Percentiles rank a stretch among this genome's conserved stretches.
phyloP scores from a whole-genome alignment of 2,888 invertebrate species.

The Lasiommata megera region DNA sequence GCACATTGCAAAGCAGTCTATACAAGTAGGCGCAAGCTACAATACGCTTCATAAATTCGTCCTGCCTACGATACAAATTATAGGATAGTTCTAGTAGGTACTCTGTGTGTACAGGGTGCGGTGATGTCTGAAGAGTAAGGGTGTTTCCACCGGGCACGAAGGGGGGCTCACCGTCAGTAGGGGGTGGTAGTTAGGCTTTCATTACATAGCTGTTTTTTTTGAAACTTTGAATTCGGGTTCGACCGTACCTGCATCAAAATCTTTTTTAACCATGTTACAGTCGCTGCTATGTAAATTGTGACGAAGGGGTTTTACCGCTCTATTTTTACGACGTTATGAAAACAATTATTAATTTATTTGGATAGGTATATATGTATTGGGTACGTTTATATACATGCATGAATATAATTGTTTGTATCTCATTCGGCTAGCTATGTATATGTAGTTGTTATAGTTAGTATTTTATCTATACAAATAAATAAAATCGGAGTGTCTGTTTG shows the following conservation, averaged over 20 bases:
- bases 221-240: constrained; percentile 29
- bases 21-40: neutral
- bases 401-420: too few species aligned
- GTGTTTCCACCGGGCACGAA: constrained; percentile 24
- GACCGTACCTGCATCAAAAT: constrained; percentile 13
- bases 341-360: too few species aligned
- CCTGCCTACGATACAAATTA: constrained; percentile 26
- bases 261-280: neutral
- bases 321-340: too few species aligned
- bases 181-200: constrained; percentile 36
- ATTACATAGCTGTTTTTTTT: constrained; percentile 32
- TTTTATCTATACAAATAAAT: too few species aligned
- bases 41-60: constrained; percentile 13
- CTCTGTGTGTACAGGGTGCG: constrained; percentile 22
- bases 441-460: too few species aligned
- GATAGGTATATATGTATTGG: too few species aligned
- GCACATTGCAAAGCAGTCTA: neutral
- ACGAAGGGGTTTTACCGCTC: neutral
- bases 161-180: constrained; percentile 22
- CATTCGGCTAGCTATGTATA: too few species aligned
- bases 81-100: constrained; percentile 32
- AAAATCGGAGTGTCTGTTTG: too few species aligned
- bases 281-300: neutral
- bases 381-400: too few species aligned
- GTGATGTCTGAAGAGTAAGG: constrained; percentile 34